Conservation (phyloP, 1,140 invertebrate species). For the Cephus cinctus region DNA sequence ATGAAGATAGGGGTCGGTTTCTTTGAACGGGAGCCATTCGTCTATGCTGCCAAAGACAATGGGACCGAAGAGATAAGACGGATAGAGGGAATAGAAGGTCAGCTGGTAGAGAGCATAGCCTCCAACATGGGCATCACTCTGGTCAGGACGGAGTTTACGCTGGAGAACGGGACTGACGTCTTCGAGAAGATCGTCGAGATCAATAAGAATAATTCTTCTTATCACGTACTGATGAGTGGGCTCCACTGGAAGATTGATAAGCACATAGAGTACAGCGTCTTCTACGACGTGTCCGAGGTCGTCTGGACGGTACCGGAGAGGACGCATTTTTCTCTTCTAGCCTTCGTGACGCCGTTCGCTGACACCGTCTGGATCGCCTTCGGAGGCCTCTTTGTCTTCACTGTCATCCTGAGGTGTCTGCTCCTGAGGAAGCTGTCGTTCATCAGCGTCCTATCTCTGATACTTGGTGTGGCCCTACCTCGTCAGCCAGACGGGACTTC, state of each 20-base stretch:
- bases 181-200: background rate
- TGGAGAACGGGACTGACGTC: slow-evolving; percentile 10
- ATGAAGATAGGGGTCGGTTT: slow-evolving; percentile 25
- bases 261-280: slow-evolving; percentile 26
- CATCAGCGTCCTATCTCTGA: slow-evolving; percentile 36
- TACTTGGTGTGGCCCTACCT: slow-evolving; percentile 27
- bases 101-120: slow-evolving; percentile 24
- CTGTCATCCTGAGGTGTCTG: slow-evolving; percentile 25
- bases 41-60: slow-evolving; percentile 5
- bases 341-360: slow-evolving; percentile 35
- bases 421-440: slow-evolving; percentile 31
- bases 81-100: slow-evolving; percentile 27
- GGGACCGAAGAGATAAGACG: background rate
- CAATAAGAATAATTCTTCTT: background rate
- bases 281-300: slow-evolving; percentile 38
- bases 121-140: slow-evolving; percentile 18
- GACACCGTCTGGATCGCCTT: slow-evolving; percentile 37
- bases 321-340: slow-evolving; percentile 32
- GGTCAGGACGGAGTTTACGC: slow-evolving; percentile 16
- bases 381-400: slow-evolving; percentile 23
- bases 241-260: slow-evolving; percentile 22
- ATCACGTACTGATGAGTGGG: slow-evolving; percentile 38
- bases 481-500: slow-evolving; percentile 32
- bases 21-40: slow-evolving; percentile 32
- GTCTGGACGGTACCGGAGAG: slow-evolving; percentile 38